phyloP scores from a whole-genome alignment of 2,797 vertebrate genomes.

The Gallinago solitaria region DNA sequence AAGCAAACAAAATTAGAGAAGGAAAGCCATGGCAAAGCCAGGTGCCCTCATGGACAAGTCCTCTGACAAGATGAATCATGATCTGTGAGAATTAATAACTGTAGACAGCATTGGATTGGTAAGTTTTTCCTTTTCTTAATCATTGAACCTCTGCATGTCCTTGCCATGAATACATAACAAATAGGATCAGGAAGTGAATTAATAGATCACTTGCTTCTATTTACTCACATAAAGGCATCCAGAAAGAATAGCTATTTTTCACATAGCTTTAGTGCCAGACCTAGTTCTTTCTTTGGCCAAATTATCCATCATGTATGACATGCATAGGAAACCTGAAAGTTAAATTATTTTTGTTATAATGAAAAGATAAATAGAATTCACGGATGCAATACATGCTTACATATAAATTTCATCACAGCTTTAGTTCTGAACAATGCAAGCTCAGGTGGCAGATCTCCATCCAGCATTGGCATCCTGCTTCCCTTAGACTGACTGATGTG shows the following conservation, averaged over 20 bases:
- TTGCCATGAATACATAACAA: conserved; percentile 23
- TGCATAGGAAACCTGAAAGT: background rate
- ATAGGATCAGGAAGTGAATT: conserved; percentile 40
- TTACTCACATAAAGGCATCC: background rate
- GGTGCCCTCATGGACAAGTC: conserved; percentile 14
- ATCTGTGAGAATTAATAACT: conserved; percentile 41
- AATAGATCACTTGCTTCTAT: conserved; percentile 22
- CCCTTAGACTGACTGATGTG: background rate
- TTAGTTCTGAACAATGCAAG: background rate
- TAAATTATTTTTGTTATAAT: background rate
- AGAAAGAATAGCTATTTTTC: conserved; percentile 12
- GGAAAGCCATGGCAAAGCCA: conserved; percentile 9
- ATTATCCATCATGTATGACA: background rate
- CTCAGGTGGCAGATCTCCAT: background rate
- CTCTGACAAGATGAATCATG: conserved; percentile 53
- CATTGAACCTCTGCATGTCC: background rate
- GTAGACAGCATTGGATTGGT: conserved; percentile 7
- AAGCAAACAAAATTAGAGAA: conserved; percentile 33
- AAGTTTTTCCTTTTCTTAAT: conserved; percentile 60
- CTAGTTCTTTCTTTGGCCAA: background rate
- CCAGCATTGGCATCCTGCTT: background rate
- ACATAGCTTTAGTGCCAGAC: background rate
- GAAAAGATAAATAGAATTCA: background rate
- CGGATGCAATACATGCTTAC: background rate
- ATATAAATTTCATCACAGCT: background rate